phyloP scores from a whole-genome alignment of 23 tunicate species.

The Aplidium turbinatum region DNA sequence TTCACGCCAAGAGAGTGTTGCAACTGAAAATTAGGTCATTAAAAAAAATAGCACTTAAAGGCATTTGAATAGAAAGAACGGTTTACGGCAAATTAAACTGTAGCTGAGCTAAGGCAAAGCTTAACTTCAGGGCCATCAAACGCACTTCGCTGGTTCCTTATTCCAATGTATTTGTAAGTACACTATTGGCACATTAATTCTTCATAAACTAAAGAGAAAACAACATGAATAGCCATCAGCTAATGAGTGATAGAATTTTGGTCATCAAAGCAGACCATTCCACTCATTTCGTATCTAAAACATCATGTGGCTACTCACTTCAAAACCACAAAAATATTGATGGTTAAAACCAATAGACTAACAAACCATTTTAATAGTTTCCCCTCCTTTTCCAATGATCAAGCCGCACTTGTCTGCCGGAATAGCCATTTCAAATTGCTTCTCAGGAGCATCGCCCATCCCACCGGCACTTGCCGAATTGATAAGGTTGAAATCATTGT shows the following conservation, averaged over 20 bases:
- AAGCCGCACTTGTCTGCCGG: slow-evolving; percentile 99
- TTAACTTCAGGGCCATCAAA: too few species aligned
- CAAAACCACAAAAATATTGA: not conserved
- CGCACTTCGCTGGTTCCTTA: too few species aligned
- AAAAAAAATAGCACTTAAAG: not conserved
- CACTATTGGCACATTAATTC: not conserved
- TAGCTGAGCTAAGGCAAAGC: too few species aligned
- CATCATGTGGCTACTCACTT: not conserved
- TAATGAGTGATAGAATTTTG: not conserved
- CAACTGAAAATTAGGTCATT: slow-evolving; percentile 61
- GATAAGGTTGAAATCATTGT: slow-evolving; percentile 12
- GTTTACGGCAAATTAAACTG: not conserved
- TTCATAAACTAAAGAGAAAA: not conserved
- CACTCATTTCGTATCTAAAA: not conserved
- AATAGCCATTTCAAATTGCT: slow-evolving; percentile 48
- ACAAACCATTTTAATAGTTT: slow-evolving; percentile 90
- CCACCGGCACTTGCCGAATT: slow-evolving; percentile 35
- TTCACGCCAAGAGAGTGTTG: slow-evolving; percentile 84
- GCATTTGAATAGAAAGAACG: not conserved
- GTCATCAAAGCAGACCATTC: not conserved
- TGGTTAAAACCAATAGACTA: not conserved
- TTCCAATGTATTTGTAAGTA: too few species aligned
- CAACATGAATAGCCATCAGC: not conserved
- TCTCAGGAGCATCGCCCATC: slow-evolving; percentile 49
- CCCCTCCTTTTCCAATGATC: slow-evolving; percentile 98